Evolutionary conservation across 2,888 invertebrate genomes (phyloP).

Genomic region (Calliphora vomitoria): DNA sequence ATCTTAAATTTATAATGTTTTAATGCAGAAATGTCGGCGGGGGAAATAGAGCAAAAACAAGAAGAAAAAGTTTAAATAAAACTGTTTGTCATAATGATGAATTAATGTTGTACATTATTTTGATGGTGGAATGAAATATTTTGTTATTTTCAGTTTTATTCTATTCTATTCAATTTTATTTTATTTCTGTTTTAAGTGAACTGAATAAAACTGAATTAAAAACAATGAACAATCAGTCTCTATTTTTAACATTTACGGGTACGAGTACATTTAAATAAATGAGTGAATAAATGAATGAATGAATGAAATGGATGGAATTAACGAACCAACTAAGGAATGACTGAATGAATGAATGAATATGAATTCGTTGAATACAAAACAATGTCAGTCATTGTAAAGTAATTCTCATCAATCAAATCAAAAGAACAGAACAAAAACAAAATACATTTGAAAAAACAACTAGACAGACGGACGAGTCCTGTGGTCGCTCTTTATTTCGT

Average conservation of each 20-base stretch:
- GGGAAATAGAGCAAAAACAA: neutral
- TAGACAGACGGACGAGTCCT: conserved; percentile 21
- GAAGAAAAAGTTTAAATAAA: conserved; percentile 36
- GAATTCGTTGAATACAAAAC: conserved; percentile 67
- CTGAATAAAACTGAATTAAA: conserved; percentile 71
- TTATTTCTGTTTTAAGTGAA: conserved; percentile 69
- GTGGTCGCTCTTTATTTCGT: conserved; percentile 36
- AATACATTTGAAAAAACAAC: conserved; percentile 44
- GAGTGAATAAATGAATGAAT: conserved; percentile 37
- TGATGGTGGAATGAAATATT: conserved; percentile 57
- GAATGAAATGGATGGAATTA: conserved; percentile 21
- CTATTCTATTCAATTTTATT: conserved; percentile 46
- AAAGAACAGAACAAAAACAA: conserved; percentile 43
- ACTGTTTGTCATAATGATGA: conserved; percentile 71
- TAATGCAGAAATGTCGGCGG: neutral
- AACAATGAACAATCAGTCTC: conserved; percentile 64
- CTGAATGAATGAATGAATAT: conserved; percentile 60
- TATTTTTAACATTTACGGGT: conserved; percentile 54
- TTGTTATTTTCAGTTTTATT: conserved; percentile 28
- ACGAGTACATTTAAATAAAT: conserved; percentile 57
- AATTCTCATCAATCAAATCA: conserved; percentile 74
- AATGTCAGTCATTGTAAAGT: conserved; percentile 74
- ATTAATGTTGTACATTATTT: conserved; percentile 61
- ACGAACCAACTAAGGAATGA: conserved; percentile 51
- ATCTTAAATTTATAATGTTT: conserved; percentile 20